A percentile compares a stretch with the other conserved stretches of the same genome.
Conservation (phyloP, 2,113 vertebrate species). For the Hydrochoerus hydrochaeris region DNA sequence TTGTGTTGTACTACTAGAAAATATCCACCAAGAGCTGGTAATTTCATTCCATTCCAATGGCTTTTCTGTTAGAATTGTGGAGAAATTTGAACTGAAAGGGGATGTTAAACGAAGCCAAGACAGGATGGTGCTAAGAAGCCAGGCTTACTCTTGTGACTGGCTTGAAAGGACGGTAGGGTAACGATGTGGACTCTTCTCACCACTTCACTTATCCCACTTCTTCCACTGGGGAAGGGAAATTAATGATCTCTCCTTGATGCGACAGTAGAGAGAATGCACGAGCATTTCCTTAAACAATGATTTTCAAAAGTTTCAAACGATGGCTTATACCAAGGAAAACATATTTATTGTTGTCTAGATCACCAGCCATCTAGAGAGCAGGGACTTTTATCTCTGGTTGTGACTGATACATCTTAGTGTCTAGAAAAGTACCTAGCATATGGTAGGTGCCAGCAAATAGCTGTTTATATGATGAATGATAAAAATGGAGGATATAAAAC, state of each 20-base stretch:
- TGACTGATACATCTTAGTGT: background rate
- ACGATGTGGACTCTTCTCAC: background rate
- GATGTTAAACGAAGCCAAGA: background rate
- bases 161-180: background rate
- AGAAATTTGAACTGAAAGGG: background rate
- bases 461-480: background rate
- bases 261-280: background rate
- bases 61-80: background rate
- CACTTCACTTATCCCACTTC: background rate
- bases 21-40: background rate
- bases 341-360: background rate
- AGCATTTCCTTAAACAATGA: background rate
- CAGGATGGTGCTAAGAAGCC: background rate
- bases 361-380: background rate
- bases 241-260: background rate
- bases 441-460: background rate
- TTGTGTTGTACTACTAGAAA: slow-evolving; percentile 4
- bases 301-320: background rate
- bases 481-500: background rate
- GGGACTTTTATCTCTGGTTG: background rate
- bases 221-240: background rate
- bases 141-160: background rate
- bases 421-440: background rate
- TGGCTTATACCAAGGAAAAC: background rate
- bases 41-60: background rate